A percentile compares a stretch with the other conserved stretches of the same genome.
Conservation (phyloP, 1,140 invertebrate genomes). For the Meloidogyne exigua region DNA sequence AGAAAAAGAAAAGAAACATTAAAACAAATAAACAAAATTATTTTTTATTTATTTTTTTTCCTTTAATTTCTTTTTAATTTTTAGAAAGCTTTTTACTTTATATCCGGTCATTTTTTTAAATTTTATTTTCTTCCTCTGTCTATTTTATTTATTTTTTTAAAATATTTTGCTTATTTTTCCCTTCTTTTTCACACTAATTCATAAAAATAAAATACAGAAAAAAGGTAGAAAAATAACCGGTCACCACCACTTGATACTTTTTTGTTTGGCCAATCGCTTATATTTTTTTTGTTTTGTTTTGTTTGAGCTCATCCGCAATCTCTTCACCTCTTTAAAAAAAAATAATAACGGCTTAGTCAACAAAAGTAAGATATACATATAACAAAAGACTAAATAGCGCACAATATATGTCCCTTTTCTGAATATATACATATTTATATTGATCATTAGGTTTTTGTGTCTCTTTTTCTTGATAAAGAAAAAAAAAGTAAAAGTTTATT, state of each 20-base stretch:
- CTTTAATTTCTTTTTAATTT: not conserved
- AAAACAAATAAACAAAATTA: not conserved
- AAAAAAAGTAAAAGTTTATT: too few relatives aligned
- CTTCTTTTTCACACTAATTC: not conserved
- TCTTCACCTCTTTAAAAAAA: not conserved
- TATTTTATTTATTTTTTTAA: not conserved
- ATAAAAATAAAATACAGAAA: not conserved
- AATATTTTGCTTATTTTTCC: not conserved
- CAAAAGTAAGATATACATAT: not conserved
- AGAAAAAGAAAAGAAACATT: not conserved
- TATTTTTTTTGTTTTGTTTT: not conserved
- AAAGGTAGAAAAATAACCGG: not conserved
- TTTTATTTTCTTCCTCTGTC: not conserved
- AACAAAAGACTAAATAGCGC: not conserved
- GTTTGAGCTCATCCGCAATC: conserved; percentile 7
- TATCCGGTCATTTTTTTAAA: not conserved
- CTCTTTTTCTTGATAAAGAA: too few relatives aligned
- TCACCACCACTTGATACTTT: not conserved
- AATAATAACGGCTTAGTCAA: conserved; percentile 1
- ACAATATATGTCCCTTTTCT: not conserved
- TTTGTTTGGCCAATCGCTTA: conserved; percentile 14
- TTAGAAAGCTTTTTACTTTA: too few relatives aligned
- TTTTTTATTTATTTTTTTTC: not conserved
- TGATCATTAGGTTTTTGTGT: not conserved
- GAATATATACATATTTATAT: too few relatives aligned